Evolutionary conservation across 2,113 vertebrate genomes (phyloP), one percentile per base, ranked within the genome.

Genomic region (Corvus moneduloides): DNA sequence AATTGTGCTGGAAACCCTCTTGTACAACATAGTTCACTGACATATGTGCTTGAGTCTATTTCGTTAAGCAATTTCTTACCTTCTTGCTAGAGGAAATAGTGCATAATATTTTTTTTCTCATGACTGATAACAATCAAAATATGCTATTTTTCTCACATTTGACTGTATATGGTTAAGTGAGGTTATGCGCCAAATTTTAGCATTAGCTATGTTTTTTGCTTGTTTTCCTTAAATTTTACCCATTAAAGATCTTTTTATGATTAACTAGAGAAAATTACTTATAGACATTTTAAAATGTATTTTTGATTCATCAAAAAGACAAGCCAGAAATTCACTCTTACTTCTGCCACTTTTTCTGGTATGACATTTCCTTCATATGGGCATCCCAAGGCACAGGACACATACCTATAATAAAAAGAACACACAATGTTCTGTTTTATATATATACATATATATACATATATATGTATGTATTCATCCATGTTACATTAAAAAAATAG

Each of bases 351-450:
- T 98, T 99, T 99, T 64, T 97, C 97, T 26, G 99, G 98, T 46
- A 95, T 55, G 75, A 99, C 81, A 23, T 93, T 96, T 98, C 99
- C 99, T 98, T 99, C 99, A 51, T 99, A 98, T 3, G 99, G 99
- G 76, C 99, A 99, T 89, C 99, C 99, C 75, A 99, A 97, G 14
- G 97, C 98, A 97, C 99, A 99, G 11, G 99, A 99, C 61, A 99
- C 99, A 86, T 99, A 99, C 90, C 99, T 99, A 92, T 63, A 96
- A 78, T 22, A 80, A 95, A 97, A 96, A 97, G 39, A 94, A 84
- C 11, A 97, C 7, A 97, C 5, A 94, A 44, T 33, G 6, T 39
- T 93, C 28, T 67, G 23, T 3, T 46, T 9, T 27, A 13, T 49
- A 16, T n/a, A 8, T 26, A 19, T 32, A 19, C 15, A 15, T 30